These are phyloP conservation scores for Hippopotamus amphibius DNA, from an alignment of 2,113 vertebrate genomes.

Conservation along the genomic window DNA sequence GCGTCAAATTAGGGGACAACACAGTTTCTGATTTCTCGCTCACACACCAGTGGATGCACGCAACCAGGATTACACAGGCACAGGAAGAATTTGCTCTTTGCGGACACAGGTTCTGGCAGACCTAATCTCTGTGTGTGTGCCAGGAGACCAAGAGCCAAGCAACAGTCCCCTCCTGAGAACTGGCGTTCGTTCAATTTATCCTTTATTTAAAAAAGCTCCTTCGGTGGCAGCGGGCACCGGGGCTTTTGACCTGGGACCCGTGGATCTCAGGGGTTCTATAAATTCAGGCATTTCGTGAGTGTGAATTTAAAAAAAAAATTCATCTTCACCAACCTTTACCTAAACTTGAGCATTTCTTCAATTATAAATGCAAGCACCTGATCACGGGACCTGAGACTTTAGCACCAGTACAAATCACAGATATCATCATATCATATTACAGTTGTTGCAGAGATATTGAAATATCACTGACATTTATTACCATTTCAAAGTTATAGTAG, in stretches of 20 bases:
- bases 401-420: neutral
- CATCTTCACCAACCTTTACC: neutral
- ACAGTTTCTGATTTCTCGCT: conserved; percentile 74
- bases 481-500: neutral
- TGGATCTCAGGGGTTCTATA: neutral
- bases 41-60: conserved; percentile 64
- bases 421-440: fast-evolving
- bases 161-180: too few relatives aligned
- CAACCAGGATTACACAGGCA: neutral
- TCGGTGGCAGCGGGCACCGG: neutral
- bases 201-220: too few relatives aligned
- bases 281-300: neutral
- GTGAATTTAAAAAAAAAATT: neutral
- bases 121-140: fast-evolving
- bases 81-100: neutral
- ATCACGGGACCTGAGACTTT: neutral
- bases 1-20: conserved; percentile 78
- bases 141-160: fast-evolving
- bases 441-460: neutral
- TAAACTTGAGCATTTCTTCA: neutral
- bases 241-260: neutral
- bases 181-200: fast-evolving
- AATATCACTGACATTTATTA: neutral
- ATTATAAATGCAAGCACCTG: neutral
- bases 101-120: fast-evolving